phyloP scores from a whole-genome alignment of 2,888 invertebrate species.

The Sipha maydis region DNA sequence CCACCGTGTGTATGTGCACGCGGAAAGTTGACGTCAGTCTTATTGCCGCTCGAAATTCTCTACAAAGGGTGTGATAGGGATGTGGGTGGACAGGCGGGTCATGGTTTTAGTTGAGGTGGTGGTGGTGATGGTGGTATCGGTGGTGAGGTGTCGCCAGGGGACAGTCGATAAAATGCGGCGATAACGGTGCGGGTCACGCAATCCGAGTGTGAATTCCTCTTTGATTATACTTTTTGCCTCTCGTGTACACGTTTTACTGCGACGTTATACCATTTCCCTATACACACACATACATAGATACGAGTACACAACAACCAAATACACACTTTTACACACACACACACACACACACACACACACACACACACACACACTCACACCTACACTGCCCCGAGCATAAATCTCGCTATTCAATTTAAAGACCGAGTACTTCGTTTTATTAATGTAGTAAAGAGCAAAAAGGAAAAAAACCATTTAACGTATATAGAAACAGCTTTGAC shows the following conservation, averaged over 20 bases:
- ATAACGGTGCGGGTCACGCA: slow-evolving; percentile 58
- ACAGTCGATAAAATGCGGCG: slow-evolving; percentile 61
- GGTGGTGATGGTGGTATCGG: neutral
- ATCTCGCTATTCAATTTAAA: slow-evolving; percentile 50
- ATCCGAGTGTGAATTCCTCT: slow-evolving; percentile 61
- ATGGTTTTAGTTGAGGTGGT: neutral
- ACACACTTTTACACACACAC: neutral
- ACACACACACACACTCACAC: neutral
- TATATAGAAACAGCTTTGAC: slow-evolving; percentile 3
- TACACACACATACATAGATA: neutral
- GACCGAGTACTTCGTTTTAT: slow-evolving; percentile 46
- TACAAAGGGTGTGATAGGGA: neutral
- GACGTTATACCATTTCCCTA: slow-evolving; percentile 37
- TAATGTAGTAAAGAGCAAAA: slow-evolving; percentile 20
- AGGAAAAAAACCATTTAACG: slow-evolving; percentile 11
- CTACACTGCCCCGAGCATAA: slow-evolving; percentile 33
- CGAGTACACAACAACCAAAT: neutral
- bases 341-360: neutral
- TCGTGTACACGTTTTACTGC: slow-evolving; percentile 31
- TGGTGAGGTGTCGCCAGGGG: slow-evolving; percentile 54
- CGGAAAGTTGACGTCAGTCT: slow-evolving; percentile 53
- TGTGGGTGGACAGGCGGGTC: neutral
- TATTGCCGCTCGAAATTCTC: slow-evolving; percentile 46
- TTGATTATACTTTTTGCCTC: slow-evolving; percentile 58
- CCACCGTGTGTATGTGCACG: slow-evolving; percentile 14